Evolutionary conservation across 2,113 vertebrate species (phyloP).

Genomic region (Scytalopus superciliaris): DNA sequence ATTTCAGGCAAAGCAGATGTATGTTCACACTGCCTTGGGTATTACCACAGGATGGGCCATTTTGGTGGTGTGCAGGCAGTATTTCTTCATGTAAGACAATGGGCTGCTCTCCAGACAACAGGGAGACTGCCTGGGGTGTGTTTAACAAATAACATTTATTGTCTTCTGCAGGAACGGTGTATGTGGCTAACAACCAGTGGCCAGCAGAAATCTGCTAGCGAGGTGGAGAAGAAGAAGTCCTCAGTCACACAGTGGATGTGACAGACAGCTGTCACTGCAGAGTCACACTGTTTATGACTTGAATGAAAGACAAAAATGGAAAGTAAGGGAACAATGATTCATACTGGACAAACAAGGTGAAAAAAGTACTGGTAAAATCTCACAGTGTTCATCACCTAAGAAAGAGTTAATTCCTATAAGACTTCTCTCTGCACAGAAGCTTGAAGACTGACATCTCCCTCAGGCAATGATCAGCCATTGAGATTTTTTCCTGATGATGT

Average conservation of each 20-base stretch:
- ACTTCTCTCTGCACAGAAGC: background rate
- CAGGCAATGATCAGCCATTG: slow-evolving; percentile 9
- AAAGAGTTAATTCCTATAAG: slow-evolving; percentile 46
- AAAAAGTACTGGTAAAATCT: background rate
- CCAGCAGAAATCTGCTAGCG: background rate
- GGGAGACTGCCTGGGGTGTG: background rate
- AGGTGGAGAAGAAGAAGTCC: background rate
- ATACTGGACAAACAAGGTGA: background rate
- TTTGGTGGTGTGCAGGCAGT: background rate
- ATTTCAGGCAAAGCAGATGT: background rate
- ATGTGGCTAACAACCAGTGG: background rate
- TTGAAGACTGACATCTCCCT: slow-evolving; percentile 44
- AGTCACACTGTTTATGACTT: background rate
- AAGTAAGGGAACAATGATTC: background rate
- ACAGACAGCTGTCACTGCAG: background rate
- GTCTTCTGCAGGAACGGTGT: accelerated
- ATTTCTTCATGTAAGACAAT: background rate
- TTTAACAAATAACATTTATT: background rate
- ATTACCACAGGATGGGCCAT: background rate
- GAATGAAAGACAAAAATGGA: background rate
- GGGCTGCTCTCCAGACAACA: background rate
- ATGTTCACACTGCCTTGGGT: background rate
- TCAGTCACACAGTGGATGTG: background rate
- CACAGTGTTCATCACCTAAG: background rate
- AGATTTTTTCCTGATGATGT: slow-evolving; percentile 60